Percentiles rank a stretch among this genome's conserved stretches.
Conservation (phyloP, 2,888 invertebrate genomes). For the Plebejus anna region DNA sequence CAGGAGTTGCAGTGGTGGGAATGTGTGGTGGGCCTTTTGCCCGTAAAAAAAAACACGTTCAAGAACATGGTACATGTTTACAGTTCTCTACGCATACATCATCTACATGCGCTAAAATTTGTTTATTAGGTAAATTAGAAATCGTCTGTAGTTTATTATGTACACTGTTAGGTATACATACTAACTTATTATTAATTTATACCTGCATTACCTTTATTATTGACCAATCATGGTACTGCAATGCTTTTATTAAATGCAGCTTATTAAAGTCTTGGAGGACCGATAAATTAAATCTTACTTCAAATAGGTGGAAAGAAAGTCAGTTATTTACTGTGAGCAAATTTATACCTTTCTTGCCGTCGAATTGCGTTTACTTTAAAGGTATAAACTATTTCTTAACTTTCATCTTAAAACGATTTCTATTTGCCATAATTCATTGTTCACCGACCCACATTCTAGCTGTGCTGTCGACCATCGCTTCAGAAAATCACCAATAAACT, state of each 20-base stretch:
- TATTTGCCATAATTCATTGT: conserved; percentile 28
- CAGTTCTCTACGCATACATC: background rate
- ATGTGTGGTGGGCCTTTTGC: no score
- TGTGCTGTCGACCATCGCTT: conserved; percentile 27
- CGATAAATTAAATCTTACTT: background rate
- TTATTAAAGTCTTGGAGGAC: background rate
- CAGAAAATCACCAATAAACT: conserved; percentile 28
- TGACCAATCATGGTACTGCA: background rate
- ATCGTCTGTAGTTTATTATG: background rate
- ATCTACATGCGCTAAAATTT: background rate
- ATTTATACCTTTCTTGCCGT: background rate
- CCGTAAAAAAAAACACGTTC: background rate
- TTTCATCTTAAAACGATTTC: conserved; percentile 28
- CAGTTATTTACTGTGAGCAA: background rate
- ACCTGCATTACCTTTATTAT: background rate
- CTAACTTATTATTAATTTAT: background rate
- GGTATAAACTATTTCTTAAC: conserved; percentile 23
- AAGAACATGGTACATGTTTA: background rate
- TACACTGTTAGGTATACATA: background rate
- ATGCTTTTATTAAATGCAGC: background rate
- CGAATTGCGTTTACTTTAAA: background rate
- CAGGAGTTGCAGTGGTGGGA: no score
- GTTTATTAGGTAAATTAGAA: background rate
- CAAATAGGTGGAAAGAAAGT: background rate
- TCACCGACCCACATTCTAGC: conserved; percentile 27